Percentiles rank a stretch among this genome's conserved stretches.
Conservation (phyloP, 1,140 invertebrate species). For the Drosophila kepulauana region DNA sequence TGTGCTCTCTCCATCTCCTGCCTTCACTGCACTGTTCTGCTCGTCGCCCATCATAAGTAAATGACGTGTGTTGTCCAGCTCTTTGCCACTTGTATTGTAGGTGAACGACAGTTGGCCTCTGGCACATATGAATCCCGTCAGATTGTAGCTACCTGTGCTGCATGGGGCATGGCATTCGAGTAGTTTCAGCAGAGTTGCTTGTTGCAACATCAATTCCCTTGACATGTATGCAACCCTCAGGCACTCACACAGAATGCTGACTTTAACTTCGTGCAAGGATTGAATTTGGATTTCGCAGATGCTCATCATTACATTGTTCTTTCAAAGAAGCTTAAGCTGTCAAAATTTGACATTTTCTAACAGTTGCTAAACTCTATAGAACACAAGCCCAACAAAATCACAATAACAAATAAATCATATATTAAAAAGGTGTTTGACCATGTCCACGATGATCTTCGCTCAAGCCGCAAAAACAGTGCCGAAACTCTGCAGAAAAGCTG, state of each 20-base stretch:
- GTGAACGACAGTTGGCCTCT: conserved; percentile 55
- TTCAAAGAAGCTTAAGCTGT: too few relatives aligned
- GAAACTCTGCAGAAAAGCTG: conserved; percentile 18
- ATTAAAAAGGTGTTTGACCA: not conserved
- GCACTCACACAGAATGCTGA: too few relatives aligned
- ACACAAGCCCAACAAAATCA: too few relatives aligned
- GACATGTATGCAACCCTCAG: conserved; percentile 22
- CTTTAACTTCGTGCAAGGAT: too few relatives aligned
- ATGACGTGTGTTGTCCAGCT: conserved; percentile 62
- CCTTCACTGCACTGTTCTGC: not conserved
- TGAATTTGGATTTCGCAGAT: too few relatives aligned
- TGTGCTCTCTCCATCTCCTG: conserved; percentile 16
- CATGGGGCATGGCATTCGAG: not conserved
- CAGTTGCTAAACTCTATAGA: too few relatives aligned
- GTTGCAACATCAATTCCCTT: conserved; percentile 64
- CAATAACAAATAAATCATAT: not conserved
- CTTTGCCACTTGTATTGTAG: conserved; percentile 66
- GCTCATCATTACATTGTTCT: too few relatives aligned
- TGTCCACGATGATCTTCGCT: conserved; percentile 1
- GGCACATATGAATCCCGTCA: conserved; percentile 51
- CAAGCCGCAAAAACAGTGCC: not conserved
- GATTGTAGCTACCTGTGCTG: not conserved
- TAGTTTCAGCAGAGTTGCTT: conserved; percentile 49
- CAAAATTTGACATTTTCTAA: too few relatives aligned
- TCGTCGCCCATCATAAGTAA: conserved; percentile 27